Conservation (phyloP, 2,113 vertebrate species). For the Aspidoscelis tigris region DNA sequence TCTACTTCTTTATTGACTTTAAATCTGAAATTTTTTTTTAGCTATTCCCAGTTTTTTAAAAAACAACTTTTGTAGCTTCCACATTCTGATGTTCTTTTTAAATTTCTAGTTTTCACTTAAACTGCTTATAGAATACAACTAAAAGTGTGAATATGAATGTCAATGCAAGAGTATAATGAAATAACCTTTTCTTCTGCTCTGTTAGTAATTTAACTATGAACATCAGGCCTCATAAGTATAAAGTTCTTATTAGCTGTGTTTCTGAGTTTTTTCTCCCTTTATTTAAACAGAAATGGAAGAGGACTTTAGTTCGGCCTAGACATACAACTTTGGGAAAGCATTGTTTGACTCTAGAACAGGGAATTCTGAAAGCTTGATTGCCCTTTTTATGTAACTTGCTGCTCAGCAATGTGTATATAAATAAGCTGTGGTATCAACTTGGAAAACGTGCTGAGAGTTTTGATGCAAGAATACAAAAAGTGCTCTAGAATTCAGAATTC, state of each 20-base stretch:
- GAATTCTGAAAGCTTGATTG: slow-evolving; percentile 8
- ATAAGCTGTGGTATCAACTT: not conserved
- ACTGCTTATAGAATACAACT: not conserved
- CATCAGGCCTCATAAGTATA: not conserved
- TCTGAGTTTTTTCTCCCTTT: not conserved
- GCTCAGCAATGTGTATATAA: not conserved
- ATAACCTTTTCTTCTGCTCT: not conserved
- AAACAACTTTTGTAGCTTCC: too few species aligned
- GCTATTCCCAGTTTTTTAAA: too few species aligned
- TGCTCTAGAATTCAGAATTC: not conserved
- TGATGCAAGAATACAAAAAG: not conserved
- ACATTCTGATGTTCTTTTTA: too few species aligned
- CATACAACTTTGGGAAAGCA: not conserved
- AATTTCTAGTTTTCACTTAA: not conserved
- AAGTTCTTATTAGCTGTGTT: not conserved
- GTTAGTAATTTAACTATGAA: not conserved
- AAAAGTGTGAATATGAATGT: not conserved
- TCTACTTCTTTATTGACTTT: too few species aligned
- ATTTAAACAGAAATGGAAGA: not conserved
- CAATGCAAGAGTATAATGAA: not conserved
- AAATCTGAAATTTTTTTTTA: too few species aligned
- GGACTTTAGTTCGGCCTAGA: not conserved
- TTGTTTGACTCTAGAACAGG: not conserved
- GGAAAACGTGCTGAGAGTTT: not conserved
- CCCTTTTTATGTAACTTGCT: not conserved